Conservation (phyloP, 1,140 invertebrate species). For the Teleogryllus occipitalis region DNA sequence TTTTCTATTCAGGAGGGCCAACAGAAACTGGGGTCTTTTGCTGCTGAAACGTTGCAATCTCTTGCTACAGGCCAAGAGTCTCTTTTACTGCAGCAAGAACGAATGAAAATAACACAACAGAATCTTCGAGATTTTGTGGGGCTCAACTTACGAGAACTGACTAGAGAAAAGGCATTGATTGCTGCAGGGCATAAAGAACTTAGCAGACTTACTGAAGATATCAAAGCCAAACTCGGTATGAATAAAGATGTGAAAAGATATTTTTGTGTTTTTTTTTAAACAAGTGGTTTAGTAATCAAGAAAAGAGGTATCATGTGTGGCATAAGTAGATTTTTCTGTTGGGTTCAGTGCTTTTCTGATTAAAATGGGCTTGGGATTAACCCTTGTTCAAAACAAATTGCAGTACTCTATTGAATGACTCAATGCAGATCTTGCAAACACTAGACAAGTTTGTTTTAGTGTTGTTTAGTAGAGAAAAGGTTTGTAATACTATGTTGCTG, state of each 20-base stretch:
- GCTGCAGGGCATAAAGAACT: constrained; percentile 47
- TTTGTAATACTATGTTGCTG: no score
- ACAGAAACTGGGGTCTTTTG: constrained; percentile 42
- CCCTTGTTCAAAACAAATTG: no score
- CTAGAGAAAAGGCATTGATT: constrained; percentile 52
- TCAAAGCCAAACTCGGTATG: constrained; percentile 48
- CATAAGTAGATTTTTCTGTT: no score
- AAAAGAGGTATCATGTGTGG: no score
- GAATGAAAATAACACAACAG: constrained; percentile 43
- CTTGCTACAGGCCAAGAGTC: constrained; percentile 43
- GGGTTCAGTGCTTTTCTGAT: no score
- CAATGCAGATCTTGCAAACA: no score
- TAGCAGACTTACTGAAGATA: constrained; percentile 44
- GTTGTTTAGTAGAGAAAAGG: no score
- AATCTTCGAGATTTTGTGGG: constrained; percentile 40
- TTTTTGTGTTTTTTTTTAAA: neutral
- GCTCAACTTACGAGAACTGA: constrained; percentile 46
- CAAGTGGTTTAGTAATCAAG: no score
- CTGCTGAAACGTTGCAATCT: constrained; percentile 41
- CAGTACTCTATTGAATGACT: no score
- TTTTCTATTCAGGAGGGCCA: constrained; percentile 41
- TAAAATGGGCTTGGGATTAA: no score
- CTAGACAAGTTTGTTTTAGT: no score
- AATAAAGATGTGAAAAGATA: constrained; percentile 6
- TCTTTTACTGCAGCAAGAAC: constrained; percentile 45